A percentile compares a stretch with the other conserved stretches of the same genome.
These are phyloP conservation scores for Anarrhichthys ocellatus DNA, from an alignment of 2,113 vertebrate genomes.

Conservation along the genomic window DNA sequence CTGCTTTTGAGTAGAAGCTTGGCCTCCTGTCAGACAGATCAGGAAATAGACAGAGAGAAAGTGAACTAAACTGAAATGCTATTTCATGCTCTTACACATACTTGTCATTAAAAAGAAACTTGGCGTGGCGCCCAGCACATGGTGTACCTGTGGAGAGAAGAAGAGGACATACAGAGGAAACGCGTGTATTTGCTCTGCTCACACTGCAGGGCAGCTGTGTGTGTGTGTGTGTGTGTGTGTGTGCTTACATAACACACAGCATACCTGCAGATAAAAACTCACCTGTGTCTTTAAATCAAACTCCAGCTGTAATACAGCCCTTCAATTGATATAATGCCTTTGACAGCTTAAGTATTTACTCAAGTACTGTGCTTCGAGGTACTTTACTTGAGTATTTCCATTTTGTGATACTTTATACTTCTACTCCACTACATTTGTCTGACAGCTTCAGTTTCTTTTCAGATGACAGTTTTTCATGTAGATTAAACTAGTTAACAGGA, in stretches of 20 bases:
- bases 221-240: slow-evolving; percentile 4
- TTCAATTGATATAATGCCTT: neutral
- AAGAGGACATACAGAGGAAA: neutral
- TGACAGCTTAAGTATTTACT: neutral
- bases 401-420: too few relatives aligned
- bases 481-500: neutral
- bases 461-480: neutral
- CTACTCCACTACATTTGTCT: too few relatives aligned
- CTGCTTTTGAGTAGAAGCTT: neutral
- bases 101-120: neutral
- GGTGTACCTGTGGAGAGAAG: slow-evolving; percentile 25
- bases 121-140: slow-evolving; percentile 27
- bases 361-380: neutral
- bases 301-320: slow-evolving; percentile 10
- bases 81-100: neutral
- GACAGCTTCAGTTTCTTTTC: too few relatives aligned
- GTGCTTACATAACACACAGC: slow-evolving; percentile 51
- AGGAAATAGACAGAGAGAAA: neutral
- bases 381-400: neutral
- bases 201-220: slow-evolving; percentile 18
- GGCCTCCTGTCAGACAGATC: neutral
- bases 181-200: slow-evolving; percentile 25
- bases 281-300: neutral
- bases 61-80: slow-evolving; percentile 9
- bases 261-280: slow-evolving; percentile 30